Evolutionary conservation across 2,797 vertebrate genomes (phyloP), one percentile per base, ranked within the genome.

Genomic region (Hemitrygon akajei): DNA sequence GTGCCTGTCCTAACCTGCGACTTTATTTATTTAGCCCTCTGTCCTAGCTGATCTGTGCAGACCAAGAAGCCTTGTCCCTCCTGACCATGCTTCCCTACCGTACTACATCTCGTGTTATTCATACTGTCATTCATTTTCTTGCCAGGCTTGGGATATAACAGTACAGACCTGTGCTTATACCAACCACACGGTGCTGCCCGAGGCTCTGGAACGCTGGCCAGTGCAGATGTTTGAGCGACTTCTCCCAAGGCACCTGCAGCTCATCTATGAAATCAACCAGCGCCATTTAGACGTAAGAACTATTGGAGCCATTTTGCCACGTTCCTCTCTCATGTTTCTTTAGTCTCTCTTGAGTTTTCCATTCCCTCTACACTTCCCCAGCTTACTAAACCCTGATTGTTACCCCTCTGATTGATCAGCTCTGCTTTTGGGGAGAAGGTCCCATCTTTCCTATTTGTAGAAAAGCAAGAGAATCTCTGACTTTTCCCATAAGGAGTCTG

Each of bases 121-220:
- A 16, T 37, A 10, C 5, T 30, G 71, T 73, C 30, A 14, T 34
- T 40, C 56, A n/a, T 47, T 20, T 82, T 27, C 71, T 34, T 79
- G 30, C 94, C 75, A 99, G 99, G 98, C 98, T 94, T 99, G 98
- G 98, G 97, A 99, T 79, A 96, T 99, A 96, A 98, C 98, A 0
- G 97, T 97, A 69, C 97, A 94, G 94, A 99, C 98, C 27, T 99
- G 98, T 25, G 99, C 98, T 0, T 99, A 99, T 95, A 99, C 98
- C 95, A 99, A 99, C 94, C 98, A 99, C 97, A 99, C 98, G 0
- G 98, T 99, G 94, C 97, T 99, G 81, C 99, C 99, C 0, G 99
- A 99, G 95, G 99, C 99, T 94, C 96, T 99, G 96, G 99, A 99
- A 95, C 98, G 98, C 94, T 99, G 99, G 98, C 98, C 98, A 0